Evolutionary conservation across 2,888 invertebrate species (phyloP), one percentile per base, ranked within the genome.

Genomic region (Agapostemon virescens): DNA sequence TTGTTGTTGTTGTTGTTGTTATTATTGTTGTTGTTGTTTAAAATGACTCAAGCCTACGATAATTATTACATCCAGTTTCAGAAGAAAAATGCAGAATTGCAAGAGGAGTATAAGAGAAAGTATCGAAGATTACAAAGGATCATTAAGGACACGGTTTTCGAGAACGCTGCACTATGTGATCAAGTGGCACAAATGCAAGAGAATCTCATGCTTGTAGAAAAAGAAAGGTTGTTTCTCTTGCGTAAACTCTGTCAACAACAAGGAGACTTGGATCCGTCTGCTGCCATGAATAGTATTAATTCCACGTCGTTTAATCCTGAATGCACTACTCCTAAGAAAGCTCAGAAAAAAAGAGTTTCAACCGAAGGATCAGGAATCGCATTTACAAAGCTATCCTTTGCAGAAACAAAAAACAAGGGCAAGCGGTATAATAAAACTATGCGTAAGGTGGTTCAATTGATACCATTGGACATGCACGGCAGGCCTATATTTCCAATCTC

Each of bases 141-240:
- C 80, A 95, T 96, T 23, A 95, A 95, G 90, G 94, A 95, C 90
- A 94, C 95, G 64, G 95, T 96, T 68, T 94, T 95, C 91, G 97
- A 97, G 93, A 97, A 97, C 93, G 96, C 97, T 72, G 96, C 97
- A 7, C 92, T 98, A 3, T 97, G 98, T 92, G 98, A 98, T 93
- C 97, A 98, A 94, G 96, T 98, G 23, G 95, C 97, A 0, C 95
- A 96, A 92, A 95, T 96, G 83, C 98, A 98, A 93, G 96, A 97
- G 88, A 96, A 96, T 91, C 95, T 97, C 69, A 93, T 96, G 38
- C 94, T 96, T 72, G 95, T 96, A 0, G 96, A 97, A 90, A 97
- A 98, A 90, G 98, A 98, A 92, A 94, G 98, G 81, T 95, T 97
- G 85, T 97, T 96, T 92, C 93, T 98, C 63, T 93, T 97, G 40